Conservation (phyloP, 1,140 invertebrate genomes). For the Maconellicoccus hirsutus region DNA sequence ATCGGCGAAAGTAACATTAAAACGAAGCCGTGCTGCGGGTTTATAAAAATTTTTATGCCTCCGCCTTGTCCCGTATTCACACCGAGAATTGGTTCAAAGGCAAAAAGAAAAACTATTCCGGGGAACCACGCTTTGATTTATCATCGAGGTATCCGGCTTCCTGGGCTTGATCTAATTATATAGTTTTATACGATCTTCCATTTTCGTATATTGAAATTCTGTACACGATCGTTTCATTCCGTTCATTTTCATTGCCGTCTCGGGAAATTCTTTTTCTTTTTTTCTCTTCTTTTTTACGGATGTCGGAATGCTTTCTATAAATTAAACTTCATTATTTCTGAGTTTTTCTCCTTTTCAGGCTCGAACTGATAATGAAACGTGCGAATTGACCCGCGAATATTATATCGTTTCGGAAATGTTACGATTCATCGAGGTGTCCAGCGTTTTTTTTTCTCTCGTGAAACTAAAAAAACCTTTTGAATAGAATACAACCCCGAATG, state of each 20-base stretch:
- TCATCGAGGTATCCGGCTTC: constrained; percentile 6
- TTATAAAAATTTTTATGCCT: constrained; percentile 10
- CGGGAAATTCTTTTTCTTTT: background rate
- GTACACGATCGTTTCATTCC: constrained; percentile 3
- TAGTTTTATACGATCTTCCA: constrained; percentile 9
- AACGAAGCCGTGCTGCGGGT: constrained; percentile 6
- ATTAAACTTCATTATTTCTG: constrained; percentile 1
- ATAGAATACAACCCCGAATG: no score
- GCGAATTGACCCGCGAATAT: no score
- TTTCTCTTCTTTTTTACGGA: background rate
- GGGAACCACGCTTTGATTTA: constrained; percentile 3
- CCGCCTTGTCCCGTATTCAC: background rate
- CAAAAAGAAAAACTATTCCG: constrained; percentile 9
- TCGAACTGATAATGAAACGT: no score
- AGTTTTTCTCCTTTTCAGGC: background rate
- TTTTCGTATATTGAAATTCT: constrained; percentile 1
- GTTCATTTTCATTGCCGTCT: background rate
- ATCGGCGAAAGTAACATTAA: constrained; percentile 8
- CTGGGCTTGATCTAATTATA: constrained; percentile 8
- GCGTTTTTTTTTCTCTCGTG: no score
- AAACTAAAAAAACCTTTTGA: no score
- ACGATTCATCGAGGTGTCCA: no score
- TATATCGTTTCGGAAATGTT: no score
- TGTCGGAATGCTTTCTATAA: constrained; percentile 3
- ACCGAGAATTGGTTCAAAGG: background rate